Percentiles rank a stretch among this genome's conserved stretches.
phyloP scores from a whole-genome alignment of 2,797 vertebrate genomes.

The Acanthurus tractus region DNA sequence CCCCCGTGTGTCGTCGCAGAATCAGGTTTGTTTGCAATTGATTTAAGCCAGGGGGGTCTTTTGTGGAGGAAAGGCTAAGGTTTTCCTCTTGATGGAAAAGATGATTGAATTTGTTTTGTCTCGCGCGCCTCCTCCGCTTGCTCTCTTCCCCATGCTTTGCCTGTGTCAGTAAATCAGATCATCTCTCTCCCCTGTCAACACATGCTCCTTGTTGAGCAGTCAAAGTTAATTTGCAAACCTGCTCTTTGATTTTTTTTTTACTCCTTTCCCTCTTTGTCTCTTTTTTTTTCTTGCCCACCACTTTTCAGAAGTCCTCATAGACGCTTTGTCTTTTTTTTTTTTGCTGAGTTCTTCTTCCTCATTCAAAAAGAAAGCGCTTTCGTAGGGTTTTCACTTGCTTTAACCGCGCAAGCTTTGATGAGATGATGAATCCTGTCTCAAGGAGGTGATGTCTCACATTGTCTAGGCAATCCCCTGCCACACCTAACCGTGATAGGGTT shows the following conservation, averaged over 20 bases:
- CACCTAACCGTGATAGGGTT: conserved; percentile 65
- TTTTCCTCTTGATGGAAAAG: conserved; percentile 84
- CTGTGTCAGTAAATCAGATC: conserved; percentile 86
- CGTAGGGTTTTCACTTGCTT: conserved; percentile 26
- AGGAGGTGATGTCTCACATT: conserved; percentile 62
- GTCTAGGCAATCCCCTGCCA: conserved; percentile 56
- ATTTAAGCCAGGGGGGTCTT: conserved; percentile 83
- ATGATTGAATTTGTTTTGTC: conserved; percentile 88
- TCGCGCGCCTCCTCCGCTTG: conserved; percentile 71
- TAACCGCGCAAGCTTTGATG: conserved; percentile 54
- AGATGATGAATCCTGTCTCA: conserved; percentile 71
- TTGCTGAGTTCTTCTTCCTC: conserved; percentile 41
- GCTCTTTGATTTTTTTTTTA: conserved; percentile 65
- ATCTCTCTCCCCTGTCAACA: conserved; percentile 83
- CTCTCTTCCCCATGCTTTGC: conserved; percentile 66
- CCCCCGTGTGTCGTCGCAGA: conserved; percentile 74
- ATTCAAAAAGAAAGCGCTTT: conserved; percentile 24
- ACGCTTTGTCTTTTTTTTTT: conserved; percentile 35
- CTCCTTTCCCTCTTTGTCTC: conserved; percentile 6
- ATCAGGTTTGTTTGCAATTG: conserved; percentile 89
- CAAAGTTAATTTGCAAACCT: conserved; percentile 83
- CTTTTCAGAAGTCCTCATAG: conserved; percentile 44
- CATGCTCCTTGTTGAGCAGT: conserved; percentile 86
- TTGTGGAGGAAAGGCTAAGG: conserved; percentile 75
- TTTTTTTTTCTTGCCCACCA: background rate